Evolutionary conservation across 2,888 invertebrate species (phyloP), one percentile per base, ranked within the genome.

Genomic region (Drosophila rellima): DNA sequence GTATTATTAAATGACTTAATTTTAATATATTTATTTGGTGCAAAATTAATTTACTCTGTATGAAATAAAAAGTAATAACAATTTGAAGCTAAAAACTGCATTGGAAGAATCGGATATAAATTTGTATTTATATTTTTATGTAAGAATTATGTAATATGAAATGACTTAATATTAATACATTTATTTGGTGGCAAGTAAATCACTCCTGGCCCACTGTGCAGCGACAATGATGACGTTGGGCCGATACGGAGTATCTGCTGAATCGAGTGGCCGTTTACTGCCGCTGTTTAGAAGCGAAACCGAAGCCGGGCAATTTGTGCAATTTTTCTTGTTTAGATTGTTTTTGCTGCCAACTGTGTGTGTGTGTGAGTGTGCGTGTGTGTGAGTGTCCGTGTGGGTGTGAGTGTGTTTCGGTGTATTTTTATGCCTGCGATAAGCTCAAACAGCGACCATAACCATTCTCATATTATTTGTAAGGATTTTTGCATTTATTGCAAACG

Each of bases 381-480:
- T 52, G 56, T 63, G 72, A 65, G 71, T 65, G 69, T 61, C n/a
- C 60, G 63, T 55, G 60, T 42, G 56, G 23, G 50, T 70, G 60
- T 42, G 54, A 42, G 56, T 57, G 54, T 63, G 55, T 67, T 66
- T 52, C 56, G 70, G 56, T 71, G 67, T 72, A 65, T 66, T 80
- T 86, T 88, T 82, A 82, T 82, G 80, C 75, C 81, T 72, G 84
- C 84, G 87, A 88, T 87, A 87, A 87, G 90, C 90, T 71, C 74
- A 71, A 78, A 85, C 71, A 74, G 75, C 80, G 66, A 67, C 81
- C 82, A 89, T 81, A 83, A 80, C 88, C 75, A 80, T 83, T 83
- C 73, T 77, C 84, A 88, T 88, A 89, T 86, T 89, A 88, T 89
- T 88, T 87, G 90, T 83, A 83, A 80, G 87, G 90, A 89, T 89